Conservation (phyloP, 1,140 invertebrate species). For the Aradophagus sp. region DNA sequence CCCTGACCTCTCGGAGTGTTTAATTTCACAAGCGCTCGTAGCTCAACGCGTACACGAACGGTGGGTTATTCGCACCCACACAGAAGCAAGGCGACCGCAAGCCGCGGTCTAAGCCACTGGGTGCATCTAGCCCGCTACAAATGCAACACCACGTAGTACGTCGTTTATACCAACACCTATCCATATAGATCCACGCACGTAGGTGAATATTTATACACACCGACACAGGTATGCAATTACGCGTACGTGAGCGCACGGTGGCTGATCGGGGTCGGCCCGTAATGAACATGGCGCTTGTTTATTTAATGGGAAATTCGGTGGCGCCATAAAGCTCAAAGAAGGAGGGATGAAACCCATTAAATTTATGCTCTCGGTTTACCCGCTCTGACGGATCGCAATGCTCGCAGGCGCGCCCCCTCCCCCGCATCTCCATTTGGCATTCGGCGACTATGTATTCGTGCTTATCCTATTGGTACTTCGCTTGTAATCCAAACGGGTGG, state of each 20-base stretch:
- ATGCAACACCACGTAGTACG: constrained; percentile 17
- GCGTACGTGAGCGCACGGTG: constrained; percentile 18
- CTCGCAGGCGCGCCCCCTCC: constrained; percentile 59
- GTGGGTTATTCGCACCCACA: constrained; percentile 23
- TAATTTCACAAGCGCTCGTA: constrained; percentile 54
- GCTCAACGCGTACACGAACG: constrained; percentile 20
- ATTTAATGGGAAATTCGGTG: constrained; percentile 75
- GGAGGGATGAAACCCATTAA: constrained; percentile 73
- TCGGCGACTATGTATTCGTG: constrained; percentile 59
- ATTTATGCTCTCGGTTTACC: constrained; percentile 75
- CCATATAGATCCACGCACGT: constrained; percentile 4
- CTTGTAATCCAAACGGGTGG: constrained; percentile 66
- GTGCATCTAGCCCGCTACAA: constrained; percentile 53
- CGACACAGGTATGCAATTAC: constrained; percentile 1
- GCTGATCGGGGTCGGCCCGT: constrained; percentile 53
- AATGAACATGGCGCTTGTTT: constrained; percentile 75
- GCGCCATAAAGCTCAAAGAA: constrained; percentile 73
- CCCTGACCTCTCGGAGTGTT: constrained; percentile 50
- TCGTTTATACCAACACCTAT: constrained; percentile 34
- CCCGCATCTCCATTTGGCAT: constrained; percentile 40
- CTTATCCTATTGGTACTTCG: constrained; percentile 69
- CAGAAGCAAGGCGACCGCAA: constrained; percentile 58
- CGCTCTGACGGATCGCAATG: constrained; percentile 74
- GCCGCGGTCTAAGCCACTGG: constrained; percentile 66
- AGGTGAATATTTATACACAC: constrained; percentile 2